Evolutionary conservation across 2,888 invertebrate species (phyloP), one percentile per base, ranked within the genome.

Genomic region (Strigamia maritima): DNA sequence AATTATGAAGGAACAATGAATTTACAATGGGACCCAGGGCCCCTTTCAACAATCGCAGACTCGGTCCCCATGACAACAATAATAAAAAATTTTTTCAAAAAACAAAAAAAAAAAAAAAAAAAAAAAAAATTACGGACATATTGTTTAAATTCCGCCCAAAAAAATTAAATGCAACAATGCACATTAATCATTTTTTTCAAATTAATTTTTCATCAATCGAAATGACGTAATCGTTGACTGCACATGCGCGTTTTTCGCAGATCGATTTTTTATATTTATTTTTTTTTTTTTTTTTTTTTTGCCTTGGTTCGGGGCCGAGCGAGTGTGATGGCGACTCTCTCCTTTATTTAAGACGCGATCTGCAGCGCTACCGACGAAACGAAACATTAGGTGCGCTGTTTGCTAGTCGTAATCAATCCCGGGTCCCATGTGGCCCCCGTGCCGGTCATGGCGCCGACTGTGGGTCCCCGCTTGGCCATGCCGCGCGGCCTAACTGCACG

Each of bases 401-500:
- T 19, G 54, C n/a, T 1, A 26, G 14, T 60, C 22, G 60, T 60
- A 60, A 22, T 22, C 60, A 60, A 60, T 24, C n/a, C 22, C 22
- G 24, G 3, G 24, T 70, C 70, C 70, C 70, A 70, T 70, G 70
- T 70, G 70, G 70, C 70, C 70, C 14, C 70, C 26, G 28, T 70
- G 70, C 70, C 24, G 70, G 70, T 70, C 70, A 70, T 70, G 70
- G 70, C 70, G 70, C 70, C 24, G 70, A 70, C 70, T 70, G 70
- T 70, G 70, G 70, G 54, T 54, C 35, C 14, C 19, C 0, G 49
- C 49, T 70, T 12, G 12, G 28, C 28, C 26, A 28, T 70, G 70
- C 70, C 70, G 70, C 24, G 70, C 70, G 26, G 70, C 70, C 70
- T 70, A 28, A 70, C 24, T 1, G 22, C 22, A 22, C 60, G 4